Base-by-base conservation (phyloP, 1,140 invertebrate species). In the Eriocheir sinensis region DNA sequence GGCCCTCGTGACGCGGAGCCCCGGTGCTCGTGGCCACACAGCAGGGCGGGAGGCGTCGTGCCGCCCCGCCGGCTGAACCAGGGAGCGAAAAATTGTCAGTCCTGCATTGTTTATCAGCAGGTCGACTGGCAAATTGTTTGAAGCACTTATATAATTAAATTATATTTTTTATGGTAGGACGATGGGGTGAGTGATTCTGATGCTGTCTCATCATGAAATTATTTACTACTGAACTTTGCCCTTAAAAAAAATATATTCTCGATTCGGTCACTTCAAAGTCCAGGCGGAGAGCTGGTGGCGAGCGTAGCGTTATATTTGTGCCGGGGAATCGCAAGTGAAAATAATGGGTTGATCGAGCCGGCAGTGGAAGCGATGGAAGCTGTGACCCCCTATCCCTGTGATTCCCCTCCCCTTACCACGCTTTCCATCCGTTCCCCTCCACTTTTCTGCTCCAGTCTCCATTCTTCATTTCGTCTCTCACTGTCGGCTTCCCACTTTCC, bases 121-220 rank as follows among this genome's bases (percentile, higher is more conserved):
- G 60, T n/a, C 27, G 60, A 72, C 21, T n/a, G 60, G 60, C 60
- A 72, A 72, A 72, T 72, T 72, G 60, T 72, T 72, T 72, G 60
- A 72, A n/a, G 60, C 60, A n/a, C 60, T 72, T 72, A 72, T 72
- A n/a, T 72, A n/a, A 72, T 72, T 72, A n/a, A 72, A 72, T 72
- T n/a, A n/a, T n/a, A n/a, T 72, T 72, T n/a, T 72, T 72, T n/a
- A n/a, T 72, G 1, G 21, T n/a, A 72, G 60, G n/a, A 72, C n/a
- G 60, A 72, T 72, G 21, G 21, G 27, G 60, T n/a, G 60, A 72
- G 6, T 72, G 60, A 72, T 72, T 72, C 60, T 72, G 9, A 72
- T 72, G 21, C 60, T n/a, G 60, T n/a, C 60, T 72, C 27, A n/a
- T n/a, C 12, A n/a, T 72, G n/a, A 72, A 72, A 72, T 72, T 72